Percentiles rank a stretch among this genome's conserved stretches.
Evolutionary conservation across 2,888 invertebrate genomes (phyloP).

Genomic region (Agonopterix alstromeriana): DNA sequence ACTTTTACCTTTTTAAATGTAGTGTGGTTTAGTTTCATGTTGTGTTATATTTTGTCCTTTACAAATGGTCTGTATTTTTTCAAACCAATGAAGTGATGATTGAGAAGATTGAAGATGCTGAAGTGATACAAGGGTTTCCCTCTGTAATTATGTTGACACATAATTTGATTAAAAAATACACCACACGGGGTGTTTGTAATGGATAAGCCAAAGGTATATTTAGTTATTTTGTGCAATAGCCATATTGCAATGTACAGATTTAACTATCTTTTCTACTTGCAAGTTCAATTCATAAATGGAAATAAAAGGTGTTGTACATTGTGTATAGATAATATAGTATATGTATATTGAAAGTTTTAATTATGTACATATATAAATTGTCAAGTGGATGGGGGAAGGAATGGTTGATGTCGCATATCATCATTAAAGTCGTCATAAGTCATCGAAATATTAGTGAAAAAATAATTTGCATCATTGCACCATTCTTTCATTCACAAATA

Average conservation of each 20-base stretch:
- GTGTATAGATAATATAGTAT: constrained; percentile 61
- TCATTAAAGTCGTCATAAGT: neutral
- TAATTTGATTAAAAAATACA: constrained; percentile 37
- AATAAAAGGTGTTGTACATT: constrained; percentile 61
- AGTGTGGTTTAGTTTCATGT: neutral
- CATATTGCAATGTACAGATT: constrained; percentile 71
- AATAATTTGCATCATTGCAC: neutral
- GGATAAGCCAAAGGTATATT: constrained; percentile 73
- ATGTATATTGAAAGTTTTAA: constrained; percentile 49
- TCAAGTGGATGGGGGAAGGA: constrained; percentile 31
- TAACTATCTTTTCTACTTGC: constrained; percentile 48
- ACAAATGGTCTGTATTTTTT: too few relatives aligned
- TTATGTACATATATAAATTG: constrained; percentile 49
- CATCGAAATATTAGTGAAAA: neutral
- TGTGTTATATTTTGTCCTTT: too few relatives aligned
- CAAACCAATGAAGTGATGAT: too few relatives aligned
- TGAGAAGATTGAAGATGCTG: constrained; percentile 24
- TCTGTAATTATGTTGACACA: constrained; percentile 15
- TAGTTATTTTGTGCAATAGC: constrained; percentile 72
- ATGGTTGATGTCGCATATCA: constrained; percentile 42
- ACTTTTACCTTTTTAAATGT: neutral
- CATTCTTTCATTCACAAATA: constrained; percentile 6
- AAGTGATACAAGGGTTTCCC: constrained; percentile 19
- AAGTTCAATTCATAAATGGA: constrained; percentile 18
- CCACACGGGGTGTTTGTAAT: constrained; percentile 52